These are phyloP conservation scores for Lysandra coridon DNA, from an alignment of 2,888 invertebrate species.

Conservation along the genomic window DNA sequence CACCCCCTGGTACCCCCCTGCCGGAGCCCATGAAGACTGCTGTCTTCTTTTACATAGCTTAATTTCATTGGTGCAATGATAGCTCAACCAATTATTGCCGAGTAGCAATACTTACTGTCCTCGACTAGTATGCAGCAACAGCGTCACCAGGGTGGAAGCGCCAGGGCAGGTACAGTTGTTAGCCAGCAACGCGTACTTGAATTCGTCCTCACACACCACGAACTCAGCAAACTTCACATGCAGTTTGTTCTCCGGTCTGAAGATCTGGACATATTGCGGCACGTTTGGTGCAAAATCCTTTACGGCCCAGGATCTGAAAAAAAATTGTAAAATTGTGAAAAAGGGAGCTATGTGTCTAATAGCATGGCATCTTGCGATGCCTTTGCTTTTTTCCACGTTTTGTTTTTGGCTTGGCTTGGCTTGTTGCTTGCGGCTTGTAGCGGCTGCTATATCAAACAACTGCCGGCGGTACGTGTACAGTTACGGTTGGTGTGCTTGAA, in stretches of 20 bases:
- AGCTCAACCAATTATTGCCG: neutral
- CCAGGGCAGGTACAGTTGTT: conserved; percentile 99
- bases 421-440: no score
- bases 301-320: conserved; percentile 94
- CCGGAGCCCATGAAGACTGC: no score
- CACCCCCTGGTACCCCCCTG: no score
- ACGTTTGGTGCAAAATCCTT: conserved; percentile 98
- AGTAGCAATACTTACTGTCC: conserved; percentile 93
- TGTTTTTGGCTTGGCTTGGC: no score
- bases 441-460: no score
- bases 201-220: conserved; percentile 99
- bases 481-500: no score
- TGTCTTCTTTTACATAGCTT: no score
- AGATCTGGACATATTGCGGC: conserved; percentile 98
- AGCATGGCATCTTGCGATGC: no score
- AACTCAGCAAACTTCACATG: conserved; percentile 99
- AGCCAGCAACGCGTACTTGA: conserved; percentile 98
- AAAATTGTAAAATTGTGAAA: neutral
- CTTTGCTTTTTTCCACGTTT: no score
- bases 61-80: no score
- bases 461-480: no score
- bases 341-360: neutral
- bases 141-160: conserved; percentile 96
- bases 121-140: conserved; percentile 96
- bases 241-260: conserved; percentile 98